Base-by-base conservation (phyloP, 1,140 invertebrate species). In the Heliothis subflexa region DNA sequence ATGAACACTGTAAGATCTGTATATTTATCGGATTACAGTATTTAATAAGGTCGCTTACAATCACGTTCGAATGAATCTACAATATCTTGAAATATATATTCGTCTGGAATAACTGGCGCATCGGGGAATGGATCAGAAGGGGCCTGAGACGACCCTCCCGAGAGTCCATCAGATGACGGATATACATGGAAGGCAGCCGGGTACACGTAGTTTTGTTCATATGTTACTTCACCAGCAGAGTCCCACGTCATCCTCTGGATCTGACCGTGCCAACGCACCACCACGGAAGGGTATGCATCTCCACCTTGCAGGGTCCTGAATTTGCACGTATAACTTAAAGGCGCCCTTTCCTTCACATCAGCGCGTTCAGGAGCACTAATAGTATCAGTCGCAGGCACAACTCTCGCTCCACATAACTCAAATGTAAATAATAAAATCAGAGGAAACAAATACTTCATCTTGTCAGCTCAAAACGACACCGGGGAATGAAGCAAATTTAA, bases 281-380 rank as follows among this genome's bases (percentile, higher is more conserved):
- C 61, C 14, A 86, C 82, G 14, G 85, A 86, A 4, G 85, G 85
- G 33, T 82, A 86, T 0, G 82, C 78, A 40, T 86, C 82, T 0
- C 62, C 78, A 12, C 40, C 64, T 52, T 80, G 54, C 18, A 86
- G 21, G 3, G 80, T 82, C 64, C 82, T 80, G 11, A 83, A 79
- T 7, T 55, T 73, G 52, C 85, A 86, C 11, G 68, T 12, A 16
- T 80, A 73, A 28, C 40, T 59, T 3, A 82, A 55, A 14, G 81
- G 62, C 40, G 54, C 13, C 16, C 16, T 66, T 16, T 79, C 52
- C n/a, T 79, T 73, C 7, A 50, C 50, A 3, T 74, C 33, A 25
- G 10, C 57, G 3, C 7, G 16, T 59, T 21, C 62, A 18, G 59
- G 16, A n/a, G 12, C 54, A 14, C 14, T 57, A 16, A 61, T 57